These are phyloP conservation scores for Phylloscopus trochiloides DNA, from an alignment of 2,113 vertebrate genomes.

Conservation along the genomic window DNA sequence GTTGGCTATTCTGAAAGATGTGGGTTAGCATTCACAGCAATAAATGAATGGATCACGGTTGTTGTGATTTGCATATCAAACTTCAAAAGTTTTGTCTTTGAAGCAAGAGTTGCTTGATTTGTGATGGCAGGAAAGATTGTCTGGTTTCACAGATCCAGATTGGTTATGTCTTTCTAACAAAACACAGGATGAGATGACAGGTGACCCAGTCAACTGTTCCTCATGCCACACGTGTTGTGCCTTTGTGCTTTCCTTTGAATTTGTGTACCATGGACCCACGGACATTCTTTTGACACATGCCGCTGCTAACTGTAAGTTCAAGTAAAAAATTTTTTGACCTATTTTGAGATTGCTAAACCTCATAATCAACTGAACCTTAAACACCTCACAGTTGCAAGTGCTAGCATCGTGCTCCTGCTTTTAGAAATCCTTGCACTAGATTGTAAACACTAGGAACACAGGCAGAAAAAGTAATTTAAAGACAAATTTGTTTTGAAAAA, in stretches of 20 bases:
- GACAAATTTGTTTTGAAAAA: background rate
- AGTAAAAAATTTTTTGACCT: background rate
- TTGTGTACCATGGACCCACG: background rate
- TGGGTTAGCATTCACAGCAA: background rate
- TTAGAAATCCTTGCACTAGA: background rate
- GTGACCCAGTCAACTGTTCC: background rate
- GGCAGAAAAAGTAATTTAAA: background rate
- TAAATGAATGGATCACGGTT: background rate
- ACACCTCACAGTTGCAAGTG: background rate
- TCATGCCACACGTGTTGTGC: rapidly evolving
- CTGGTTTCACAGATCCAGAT: background rate
- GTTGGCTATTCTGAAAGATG: background rate
- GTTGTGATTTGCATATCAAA: background rate
- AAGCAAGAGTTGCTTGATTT: background rate
- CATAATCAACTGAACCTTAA: background rate
- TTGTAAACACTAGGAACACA: background rate
- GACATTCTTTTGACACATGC: background rate
- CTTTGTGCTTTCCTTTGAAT: background rate
- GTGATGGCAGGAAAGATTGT: background rate
- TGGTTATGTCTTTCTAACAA: background rate
- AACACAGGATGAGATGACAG: background rate
- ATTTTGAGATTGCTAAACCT: background rate
- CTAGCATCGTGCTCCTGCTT: background rate
- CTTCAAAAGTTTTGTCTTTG: background rate
- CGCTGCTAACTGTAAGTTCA: background rate